These are phyloP conservation scores for Acrobasis consociella DNA, from an alignment of 2,888 invertebrate genomes.

Conservation along the genomic window DNA sequence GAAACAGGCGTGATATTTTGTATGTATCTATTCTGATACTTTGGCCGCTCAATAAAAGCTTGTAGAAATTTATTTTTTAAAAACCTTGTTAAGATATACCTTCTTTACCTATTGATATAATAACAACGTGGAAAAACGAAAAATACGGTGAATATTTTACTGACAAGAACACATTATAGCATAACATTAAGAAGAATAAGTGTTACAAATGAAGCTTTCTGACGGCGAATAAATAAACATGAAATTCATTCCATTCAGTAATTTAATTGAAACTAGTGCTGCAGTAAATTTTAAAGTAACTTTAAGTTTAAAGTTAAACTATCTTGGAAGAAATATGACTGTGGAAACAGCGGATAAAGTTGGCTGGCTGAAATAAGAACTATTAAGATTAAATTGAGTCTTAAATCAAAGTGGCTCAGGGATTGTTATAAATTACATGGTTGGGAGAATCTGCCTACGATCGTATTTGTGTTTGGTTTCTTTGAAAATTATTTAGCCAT, in stretches of 20 bases:
- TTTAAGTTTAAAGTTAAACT: constrained; percentile 18
- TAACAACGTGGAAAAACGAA: no score
- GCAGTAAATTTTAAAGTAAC: constrained; percentile 18
- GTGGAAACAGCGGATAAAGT: constrained; percentile 18
- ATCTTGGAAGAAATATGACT: constrained; percentile 20
- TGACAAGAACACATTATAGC: no score
- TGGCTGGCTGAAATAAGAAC: constrained; percentile 17
- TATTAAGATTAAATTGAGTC: constrained; percentile 20
- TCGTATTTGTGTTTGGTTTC: neutral
- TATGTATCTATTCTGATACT: no score
- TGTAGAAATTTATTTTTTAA: no score
- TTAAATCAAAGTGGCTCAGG: constrained; percentile 17
- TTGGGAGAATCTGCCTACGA: neutral
- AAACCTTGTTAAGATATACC: no score
- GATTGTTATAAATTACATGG: constrained; percentile 18
- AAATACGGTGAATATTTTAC: no score
- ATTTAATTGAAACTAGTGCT: constrained; percentile 17
- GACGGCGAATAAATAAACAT: constrained; percentile 11
- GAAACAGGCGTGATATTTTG: no score
- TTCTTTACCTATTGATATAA: no score
- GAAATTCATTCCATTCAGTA: constrained; percentile 6
- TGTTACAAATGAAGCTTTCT: no score
- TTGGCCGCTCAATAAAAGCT: no score
- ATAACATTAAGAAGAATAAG: no score
- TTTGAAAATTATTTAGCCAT: no score